Evolutionary conservation across 2,888 invertebrate species (phyloP).

Genomic region (Lycophotia porphyrea): DNA sequence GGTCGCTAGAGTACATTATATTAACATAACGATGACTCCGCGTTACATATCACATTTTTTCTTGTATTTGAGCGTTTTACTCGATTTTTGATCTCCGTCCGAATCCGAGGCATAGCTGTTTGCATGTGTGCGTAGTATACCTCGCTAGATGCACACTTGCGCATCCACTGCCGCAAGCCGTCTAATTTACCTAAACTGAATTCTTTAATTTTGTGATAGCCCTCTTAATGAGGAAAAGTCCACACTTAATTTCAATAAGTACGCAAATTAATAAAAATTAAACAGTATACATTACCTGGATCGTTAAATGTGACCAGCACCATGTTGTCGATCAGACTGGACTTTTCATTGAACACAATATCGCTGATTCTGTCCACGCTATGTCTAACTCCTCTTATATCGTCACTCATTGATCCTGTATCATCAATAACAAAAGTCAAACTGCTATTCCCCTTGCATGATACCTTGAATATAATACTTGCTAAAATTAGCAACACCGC

Average conservation of each 20-base stretch:
- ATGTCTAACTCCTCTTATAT: slow-evolving; percentile 63
- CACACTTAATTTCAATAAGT: not conserved
- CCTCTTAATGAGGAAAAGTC: not conserved
- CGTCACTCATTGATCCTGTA: slow-evolving; percentile 66
- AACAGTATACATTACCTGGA: slow-evolving; percentile 63
- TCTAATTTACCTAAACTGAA: too few species aligned
- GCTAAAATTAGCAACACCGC: slow-evolving; percentile 35
- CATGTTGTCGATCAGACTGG: slow-evolving; percentile 68
- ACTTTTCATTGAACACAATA: slow-evolving; percentile 61
- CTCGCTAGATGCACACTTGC: too few species aligned
- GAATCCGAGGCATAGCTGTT: too few species aligned
- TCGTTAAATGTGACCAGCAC: slow-evolving; percentile 74
- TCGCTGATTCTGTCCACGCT: slow-evolving; percentile 65
- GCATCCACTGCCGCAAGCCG: too few species aligned
- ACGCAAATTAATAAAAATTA: not conserved
- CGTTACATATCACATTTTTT: not conserved
- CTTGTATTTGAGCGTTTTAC: too few species aligned
- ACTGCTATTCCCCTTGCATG: slow-evolving; percentile 62
- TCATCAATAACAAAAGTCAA: slow-evolving; percentile 72
- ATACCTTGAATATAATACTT: slow-evolving; percentile 44
- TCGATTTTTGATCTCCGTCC: too few species aligned
- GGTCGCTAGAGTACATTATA: not conserved
- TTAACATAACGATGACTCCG: not conserved
- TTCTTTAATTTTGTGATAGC: too few species aligned
- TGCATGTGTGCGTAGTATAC: too few species aligned